Evolutionary conservation across 2,113 vertebrate species (phyloP), one percentile per base, ranked within the genome.

Genomic region (Tetrax tetrax): DNA sequence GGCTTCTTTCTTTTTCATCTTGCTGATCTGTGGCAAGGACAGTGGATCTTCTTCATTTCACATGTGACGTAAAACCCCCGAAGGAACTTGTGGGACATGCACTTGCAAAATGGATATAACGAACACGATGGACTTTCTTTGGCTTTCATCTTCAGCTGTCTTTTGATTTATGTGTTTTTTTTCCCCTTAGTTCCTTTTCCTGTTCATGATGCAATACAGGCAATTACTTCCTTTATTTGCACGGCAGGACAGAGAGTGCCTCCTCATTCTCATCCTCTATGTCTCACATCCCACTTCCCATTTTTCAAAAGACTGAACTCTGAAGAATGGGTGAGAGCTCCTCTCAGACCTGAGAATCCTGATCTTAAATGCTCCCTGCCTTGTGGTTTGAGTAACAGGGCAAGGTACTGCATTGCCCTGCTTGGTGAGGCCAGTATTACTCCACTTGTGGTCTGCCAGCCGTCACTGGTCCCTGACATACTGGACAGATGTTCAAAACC

Each of bases 201-300:
- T 6, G 17, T 65, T 69, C 15, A 4, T 74, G 75, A 47, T 95
- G 71, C 37, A 83, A 80, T 90, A 61, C 31, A 63, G 43, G 75
- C 78, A 76, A 96, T 94, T 93, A 33, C 75, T 95, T 96, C 90
- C 92, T 96, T 83, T 96, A 93, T 95, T 91, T 96, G 79, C 91
- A 37, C 56, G 78, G 83, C 3, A 91, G 65, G 81, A 76, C 53
- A 45, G 70, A 69, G 65, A 69, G 65, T 74, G 48, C 48, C 74
- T 65, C 18, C 80, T 93, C 54, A 37, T 94, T 89, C 69, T 71
- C 53, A 88, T 94, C 79, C 88, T 89, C 41, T 76, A 0, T 35
- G 17, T 76, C 61, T 91, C 22, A 5, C 0, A 5, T 50, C 41
- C 50, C 6, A 4, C 53, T 88, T 87, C 70, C 54, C 45, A 8